A percentile compares a stretch with the other conserved stretches of the same genome.
Evolutionary conservation across 2,113 vertebrate genomes (phyloP).

Genomic region (Ceyx margarethae): DNA sequence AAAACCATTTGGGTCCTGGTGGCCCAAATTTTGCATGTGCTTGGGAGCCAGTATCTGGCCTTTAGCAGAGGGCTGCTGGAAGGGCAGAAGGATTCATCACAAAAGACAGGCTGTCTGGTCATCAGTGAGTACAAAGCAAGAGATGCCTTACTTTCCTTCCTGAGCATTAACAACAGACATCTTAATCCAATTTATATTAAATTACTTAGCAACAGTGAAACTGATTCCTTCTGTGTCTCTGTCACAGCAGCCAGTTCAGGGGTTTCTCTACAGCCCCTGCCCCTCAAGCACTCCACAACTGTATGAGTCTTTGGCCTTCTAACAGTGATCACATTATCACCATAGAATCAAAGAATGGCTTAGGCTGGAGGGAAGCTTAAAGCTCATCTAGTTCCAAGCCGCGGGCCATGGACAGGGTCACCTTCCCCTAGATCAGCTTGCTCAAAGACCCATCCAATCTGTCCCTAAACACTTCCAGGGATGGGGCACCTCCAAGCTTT

Average conservation of each 20-base stretch:
- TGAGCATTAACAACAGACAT: not conserved
- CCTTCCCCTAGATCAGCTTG: not conserved
- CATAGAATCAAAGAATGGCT: not conserved
- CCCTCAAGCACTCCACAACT: not conserved
- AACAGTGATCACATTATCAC: not conserved
- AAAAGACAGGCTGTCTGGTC: not conserved
- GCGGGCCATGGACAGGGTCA: not conserved
- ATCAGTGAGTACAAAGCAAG: not conserved
- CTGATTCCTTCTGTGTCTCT: not conserved
- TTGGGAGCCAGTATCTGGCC: not conserved
- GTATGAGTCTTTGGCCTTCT: not conserved
- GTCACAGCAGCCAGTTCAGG: not conserved
- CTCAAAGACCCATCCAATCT: not conserved
- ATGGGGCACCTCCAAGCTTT: too few species aligned
- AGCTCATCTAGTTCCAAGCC: not conserved
- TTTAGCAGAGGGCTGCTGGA: not conserved
- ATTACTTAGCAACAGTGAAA: not conserved
- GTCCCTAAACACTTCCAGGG: not conserved
- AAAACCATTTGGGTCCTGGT: not conserved
- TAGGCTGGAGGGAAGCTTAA: not conserved
- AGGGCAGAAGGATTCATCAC: not conserved
- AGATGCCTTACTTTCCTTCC: not conserved
- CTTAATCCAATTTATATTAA: not conserved
- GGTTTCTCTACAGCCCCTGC: not conserved
- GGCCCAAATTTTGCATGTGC: not conserved